Conservation (phyloP, 37 sponge, comb jelly and placozoan genomes). For the Theonella swinhoei region DNA sequence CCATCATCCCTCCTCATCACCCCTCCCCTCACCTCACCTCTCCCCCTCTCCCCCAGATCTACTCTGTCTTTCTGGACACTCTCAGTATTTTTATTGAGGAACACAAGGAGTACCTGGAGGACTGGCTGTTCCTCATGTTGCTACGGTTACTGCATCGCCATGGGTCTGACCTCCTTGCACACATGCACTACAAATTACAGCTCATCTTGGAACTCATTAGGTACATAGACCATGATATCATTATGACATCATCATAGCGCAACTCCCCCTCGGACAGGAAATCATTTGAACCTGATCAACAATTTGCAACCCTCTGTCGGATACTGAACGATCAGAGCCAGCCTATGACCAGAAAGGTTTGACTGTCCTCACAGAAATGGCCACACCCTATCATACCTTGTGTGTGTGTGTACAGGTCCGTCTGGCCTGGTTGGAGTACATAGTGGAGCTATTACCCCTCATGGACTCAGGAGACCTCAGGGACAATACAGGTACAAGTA, state of each 20-base stretch:
- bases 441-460: constrained; percentile 56
- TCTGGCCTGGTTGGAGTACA: constrained; percentile 79
- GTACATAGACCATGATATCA: constrained; percentile 26
- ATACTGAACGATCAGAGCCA: constrained; percentile 75
- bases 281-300: constrained; percentile 62
- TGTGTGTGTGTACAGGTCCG: constrained; percentile 51
- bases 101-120: constrained; percentile 66
- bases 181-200: constrained; percentile 63
- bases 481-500: constrained; percentile 57
- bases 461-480: constrained; percentile 71
- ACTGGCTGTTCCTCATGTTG: constrained; percentile 79
- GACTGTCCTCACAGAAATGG: constrained; percentile 19
- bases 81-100: constrained; percentile 55
- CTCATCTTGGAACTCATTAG: constrained; percentile 65
- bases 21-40: background rate
- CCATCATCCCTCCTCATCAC: background rate
- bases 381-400: too few relatives aligned
- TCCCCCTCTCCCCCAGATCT: constrained; percentile 49
- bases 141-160: constrained; percentile 68
- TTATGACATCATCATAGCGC: background rate
- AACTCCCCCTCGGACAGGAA: constrained; percentile 26
- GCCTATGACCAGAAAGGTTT: constrained; percentile 77
- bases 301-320: constrained; percentile 66
- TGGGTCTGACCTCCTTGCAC: constrained; percentile 74
- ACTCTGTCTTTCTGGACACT: constrained; percentile 72